Base-by-base conservation (phyloP, 1,140 invertebrate genomes). In the Lysiphlebus fabarum region DNA sequence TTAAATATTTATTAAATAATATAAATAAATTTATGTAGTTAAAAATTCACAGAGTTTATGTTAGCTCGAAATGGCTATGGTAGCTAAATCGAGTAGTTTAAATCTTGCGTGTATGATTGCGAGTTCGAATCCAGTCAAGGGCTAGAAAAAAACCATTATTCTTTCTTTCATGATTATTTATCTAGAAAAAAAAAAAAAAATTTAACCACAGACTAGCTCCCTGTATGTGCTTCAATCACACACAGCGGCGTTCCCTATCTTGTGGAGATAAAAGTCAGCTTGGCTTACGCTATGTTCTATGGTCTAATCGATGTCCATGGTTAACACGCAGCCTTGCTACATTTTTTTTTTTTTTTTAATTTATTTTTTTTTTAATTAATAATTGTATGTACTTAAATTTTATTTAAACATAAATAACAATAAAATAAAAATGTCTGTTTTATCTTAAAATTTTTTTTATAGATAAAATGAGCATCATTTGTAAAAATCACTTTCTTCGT, bases 401-500 rank as follows among this genome's bases (percentile, higher is more conserved):
- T n/a, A n/a, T n/a, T n/a, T n/a, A n/a, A n/a, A n/a, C n/a, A n/a
- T n/a, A n/a, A n/a, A n/a, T n/a, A n/a, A n/a, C n/a, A n/a, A n/a
- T n/a, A n/a, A n/a, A n/a, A n/a, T n/a, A n/a, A n/a, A n/a, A n/a
- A n/a, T n/a, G n/a, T n/a, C n/a, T n/a, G 10, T 56, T 44, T 47
- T 33, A 33, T 11, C 33, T 51, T 58, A 53, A 44, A 42, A 65
- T 40, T 62, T 65, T 64, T 73, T 61, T 86, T 85, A n/a, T 85
- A 93, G 91, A 91, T 83, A 87, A 91, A 65, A 91, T 93, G 86
- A 86, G 88, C 73, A 84, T 86, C 58, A 77, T 93, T 59, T 93
- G 91, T 83, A 92, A 92, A 76, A 91, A 90, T 69, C 86, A 92
- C 74, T 93, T 91, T 78, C 82, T 93, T 59, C 89, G 90, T 67